Percentiles rank a stretch among this genome's conserved stretches.
phyloP scores from a whole-genome alignment of 2,797 vertebrate species.

The Rhinogobio ventralis region DNA sequence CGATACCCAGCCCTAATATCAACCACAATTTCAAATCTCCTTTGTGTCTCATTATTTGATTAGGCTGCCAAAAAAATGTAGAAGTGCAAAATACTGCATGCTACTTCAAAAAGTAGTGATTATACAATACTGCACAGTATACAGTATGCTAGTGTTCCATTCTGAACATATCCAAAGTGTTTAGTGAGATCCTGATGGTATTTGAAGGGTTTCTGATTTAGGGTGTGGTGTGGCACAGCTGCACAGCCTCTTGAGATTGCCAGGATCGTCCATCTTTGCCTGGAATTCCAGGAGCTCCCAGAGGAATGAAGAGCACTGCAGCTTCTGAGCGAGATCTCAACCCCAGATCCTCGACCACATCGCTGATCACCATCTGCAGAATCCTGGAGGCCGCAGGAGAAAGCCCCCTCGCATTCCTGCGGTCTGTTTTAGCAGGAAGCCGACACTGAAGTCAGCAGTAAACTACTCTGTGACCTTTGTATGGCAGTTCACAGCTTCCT shows the following conservation, averaged over 20 bases:
- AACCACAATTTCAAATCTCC: neutral
- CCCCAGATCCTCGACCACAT: conserved; percentile 17
- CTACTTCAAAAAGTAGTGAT: neutral
- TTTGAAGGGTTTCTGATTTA: conserved; percentile 49
- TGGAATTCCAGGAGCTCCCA: conserved; percentile 58
- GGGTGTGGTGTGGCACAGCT: conserved; percentile 59
- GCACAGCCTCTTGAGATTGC: conserved; percentile 28
- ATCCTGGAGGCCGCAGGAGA: conserved; percentile 36
- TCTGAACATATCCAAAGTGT: neutral
- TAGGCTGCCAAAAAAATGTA: neutral
- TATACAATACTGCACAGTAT: neutral
- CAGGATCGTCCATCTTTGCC: conserved; percentile 47
- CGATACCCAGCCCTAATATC: neutral
- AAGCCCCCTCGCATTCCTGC: conserved; percentile 50
- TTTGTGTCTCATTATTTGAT: neutral
- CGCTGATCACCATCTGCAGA: conserved; percentile 49
- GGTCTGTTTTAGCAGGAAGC: conserved; percentile 39
- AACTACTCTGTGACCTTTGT: conserved; percentile 28
- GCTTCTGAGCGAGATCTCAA: conserved; percentile 43
- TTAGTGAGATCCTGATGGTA: conserved; percentile 2
- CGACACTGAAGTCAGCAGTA: conserved; percentile 41
- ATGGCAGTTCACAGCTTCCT: conserved; percentile 30
- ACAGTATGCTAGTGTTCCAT: neutral
- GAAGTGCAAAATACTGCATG: neutral
- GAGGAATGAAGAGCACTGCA: conserved; percentile 55